A percentile compares a stretch with the other conserved stretches of the same genome.
Evolutionary conservation across 2,113 vertebrate genomes (phyloP).

Genomic region (Silurus asotus): DNA sequence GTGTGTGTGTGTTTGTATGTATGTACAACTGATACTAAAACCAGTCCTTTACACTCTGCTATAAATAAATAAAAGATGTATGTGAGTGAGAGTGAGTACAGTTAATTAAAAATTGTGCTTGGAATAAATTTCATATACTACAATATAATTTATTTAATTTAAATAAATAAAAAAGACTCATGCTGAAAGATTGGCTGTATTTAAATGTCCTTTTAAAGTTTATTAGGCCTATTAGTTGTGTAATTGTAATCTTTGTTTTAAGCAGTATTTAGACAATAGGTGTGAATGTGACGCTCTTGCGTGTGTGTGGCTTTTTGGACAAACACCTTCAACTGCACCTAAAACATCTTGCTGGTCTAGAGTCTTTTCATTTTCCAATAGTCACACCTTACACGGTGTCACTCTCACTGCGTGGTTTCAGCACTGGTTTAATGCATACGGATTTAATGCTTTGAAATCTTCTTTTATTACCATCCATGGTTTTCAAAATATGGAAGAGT

Average conservation of each 20-base stretch:
- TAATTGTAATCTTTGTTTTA: not conserved
- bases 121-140: not conserved
- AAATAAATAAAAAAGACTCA: not conserved
- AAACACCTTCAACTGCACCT: constrained; percentile 23
- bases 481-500: not conserved
- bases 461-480: not conserved
- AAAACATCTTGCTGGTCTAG: constrained; percentile 28
- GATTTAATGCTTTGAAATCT: not conserved
- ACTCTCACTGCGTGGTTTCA: not conserved
- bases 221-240: not conserved
- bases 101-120: not conserved
- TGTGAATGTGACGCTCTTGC: not conserved
- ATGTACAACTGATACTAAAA: too few relatives aligned
- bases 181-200: not conserved
- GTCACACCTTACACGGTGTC: not conserved
- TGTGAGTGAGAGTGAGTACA: not conserved
- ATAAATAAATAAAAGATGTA: not conserved
- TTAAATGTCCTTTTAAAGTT: not conserved
- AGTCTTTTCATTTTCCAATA: constrained; percentile 25
- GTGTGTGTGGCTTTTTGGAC: not conserved
- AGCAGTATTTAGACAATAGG: not conserved
- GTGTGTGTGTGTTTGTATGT: too few relatives aligned
- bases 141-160: not conserved
- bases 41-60: too few relatives aligned
- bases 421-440: not conserved